Conservation (phyloP, 2,888 invertebrate species). For the Eumacrocentrus americanus region DNA sequence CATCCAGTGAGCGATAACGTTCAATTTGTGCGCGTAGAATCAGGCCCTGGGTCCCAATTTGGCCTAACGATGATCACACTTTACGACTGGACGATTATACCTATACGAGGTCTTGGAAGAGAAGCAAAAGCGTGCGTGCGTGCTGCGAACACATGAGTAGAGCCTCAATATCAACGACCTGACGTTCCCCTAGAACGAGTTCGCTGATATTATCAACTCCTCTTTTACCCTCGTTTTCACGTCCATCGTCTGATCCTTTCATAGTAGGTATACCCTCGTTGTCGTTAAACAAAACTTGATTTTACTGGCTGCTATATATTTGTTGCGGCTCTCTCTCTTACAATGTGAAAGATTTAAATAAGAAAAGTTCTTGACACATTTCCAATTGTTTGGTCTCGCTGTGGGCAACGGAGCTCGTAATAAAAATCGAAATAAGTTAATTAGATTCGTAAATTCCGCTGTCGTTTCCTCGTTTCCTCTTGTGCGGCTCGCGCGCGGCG, state of each 20-base stretch:
- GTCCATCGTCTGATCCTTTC: neutral
- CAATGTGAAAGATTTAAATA: constrained; percentile 9
- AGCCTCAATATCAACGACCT: too few species aligned
- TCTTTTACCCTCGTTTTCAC: constrained; percentile 1
- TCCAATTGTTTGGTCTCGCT: constrained; percentile 19
- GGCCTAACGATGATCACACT: constrained; percentile 30
- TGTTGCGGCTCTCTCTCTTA: neutral
- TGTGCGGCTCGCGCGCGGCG: neutral
- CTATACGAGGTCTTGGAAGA: neutral
- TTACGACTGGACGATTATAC: constrained; percentile 32
- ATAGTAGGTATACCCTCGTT: neutral
- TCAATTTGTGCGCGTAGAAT: constrained; percentile 18
- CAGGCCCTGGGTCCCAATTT: constrained; percentile 24
- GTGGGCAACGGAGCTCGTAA: constrained; percentile 16
- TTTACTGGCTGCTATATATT: neutral
- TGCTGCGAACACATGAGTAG: too few species aligned
- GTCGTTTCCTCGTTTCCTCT: constrained; percentile 4
- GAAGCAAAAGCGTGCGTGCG: constrained; percentile 2
- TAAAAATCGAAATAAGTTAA: constrained; percentile 32
- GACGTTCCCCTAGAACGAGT: neutral
- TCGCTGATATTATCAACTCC: constrained; percentile 1
- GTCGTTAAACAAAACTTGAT: constrained; percentile 1
- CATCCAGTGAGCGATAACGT: constrained; percentile 16
- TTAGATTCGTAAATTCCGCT: constrained; percentile 30
- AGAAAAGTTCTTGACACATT: constrained; percentile 23